Evolutionary conservation across 2,888 invertebrate genomes (phyloP), one percentile per base, ranked within the genome.

Genomic region (Metellina segmentata): DNA sequence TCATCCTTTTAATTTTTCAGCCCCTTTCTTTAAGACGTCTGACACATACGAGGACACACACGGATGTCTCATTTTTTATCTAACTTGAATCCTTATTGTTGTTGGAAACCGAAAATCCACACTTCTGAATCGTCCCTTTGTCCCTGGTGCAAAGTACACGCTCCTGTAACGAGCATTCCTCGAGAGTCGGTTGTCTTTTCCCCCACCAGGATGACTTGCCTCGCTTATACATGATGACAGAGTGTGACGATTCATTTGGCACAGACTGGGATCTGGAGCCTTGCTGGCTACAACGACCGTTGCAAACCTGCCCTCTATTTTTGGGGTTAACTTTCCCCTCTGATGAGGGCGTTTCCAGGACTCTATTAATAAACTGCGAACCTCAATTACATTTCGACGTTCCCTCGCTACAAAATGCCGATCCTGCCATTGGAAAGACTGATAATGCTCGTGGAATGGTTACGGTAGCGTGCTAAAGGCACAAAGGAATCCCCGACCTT

Each of bases 351-450:
- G 61, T 71, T 61, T 51, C 75, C 53, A 13, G 6, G 71, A 8
- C 48, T 75, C 85, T 85, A 85, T 85, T 85, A 85, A 85, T 85
- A 85, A 85, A 75, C 61, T 53, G n/a, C 16, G 53, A 85, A 70
- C 74, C 75, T 75, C 75, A 85, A 75, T 85, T 75, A 52, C 82
- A 20, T 48, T 20, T 20, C 8, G 51, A 19, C n/a, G 34, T 49
- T 71, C 71, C 81, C 81, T 71, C n/a, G 20, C 70, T 71, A 49
- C 19, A 61, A 81, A 81, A 81, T 81, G 34, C 81, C 81, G 19
- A 71, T 71, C 49, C 51, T 82, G 81, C 49, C 81, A 71, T 61
- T 61, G 61, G 61, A 16, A 61, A 61, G 61, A 61, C 61, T 61
- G 61, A 61, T 61, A 16, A 11, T 34, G 34, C 34, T 34, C 4